Evolutionary conservation across 2,888 invertebrate genomes (phyloP).

Genomic region (Crossocerus cetratus): DNA sequence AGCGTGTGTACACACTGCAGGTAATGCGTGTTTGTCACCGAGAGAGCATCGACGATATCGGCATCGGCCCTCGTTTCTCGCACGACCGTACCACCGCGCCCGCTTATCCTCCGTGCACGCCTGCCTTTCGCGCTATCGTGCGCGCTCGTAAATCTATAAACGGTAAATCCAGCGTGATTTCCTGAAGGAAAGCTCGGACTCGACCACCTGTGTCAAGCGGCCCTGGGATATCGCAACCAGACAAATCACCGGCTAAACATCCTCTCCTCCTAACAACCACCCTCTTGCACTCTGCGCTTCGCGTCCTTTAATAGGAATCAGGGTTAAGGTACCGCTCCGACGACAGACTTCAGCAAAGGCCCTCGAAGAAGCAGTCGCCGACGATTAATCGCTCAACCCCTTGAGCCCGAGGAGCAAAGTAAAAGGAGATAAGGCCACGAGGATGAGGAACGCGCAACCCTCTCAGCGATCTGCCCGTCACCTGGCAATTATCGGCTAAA

Average conservation of each 20-base stretch:
- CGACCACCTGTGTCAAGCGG: constrained; percentile 12
- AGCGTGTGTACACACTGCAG: constrained; percentile 52
- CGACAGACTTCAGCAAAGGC: too few species aligned
- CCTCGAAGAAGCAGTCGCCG: too few species aligned
- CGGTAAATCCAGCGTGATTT: constrained; percentile 70
- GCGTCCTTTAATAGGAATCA: too few species aligned
- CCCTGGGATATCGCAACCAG: too few species aligned
- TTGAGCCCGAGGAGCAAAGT: constrained; percentile 18
- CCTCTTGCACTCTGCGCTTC: too few species aligned
- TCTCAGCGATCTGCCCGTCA: constrained; percentile 61
- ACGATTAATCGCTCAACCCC: neutral
- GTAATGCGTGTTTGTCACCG: constrained; percentile 58
- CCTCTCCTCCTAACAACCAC: too few species aligned
- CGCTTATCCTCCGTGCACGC: constrained; percentile 51
- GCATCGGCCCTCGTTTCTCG: constrained; percentile 38
- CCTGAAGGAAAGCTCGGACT: constrained; percentile 33
- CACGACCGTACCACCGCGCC: constrained; percentile 14
- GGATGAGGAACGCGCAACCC: constrained; percentile 33
- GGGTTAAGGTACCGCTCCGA: too few species aligned
- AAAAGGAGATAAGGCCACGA: neutral
- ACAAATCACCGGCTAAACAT: too few species aligned
- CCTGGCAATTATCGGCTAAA: constrained; percentile 69
- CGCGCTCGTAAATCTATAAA: constrained; percentile 70
- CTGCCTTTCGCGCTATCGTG: constrained; percentile 45
- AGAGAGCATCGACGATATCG: constrained; percentile 55